Evolutionary conservation across 2,113 vertebrate species (phyloP), one percentile per base, ranked within the genome.

Genomic region (Psettodes erumei): DNA sequence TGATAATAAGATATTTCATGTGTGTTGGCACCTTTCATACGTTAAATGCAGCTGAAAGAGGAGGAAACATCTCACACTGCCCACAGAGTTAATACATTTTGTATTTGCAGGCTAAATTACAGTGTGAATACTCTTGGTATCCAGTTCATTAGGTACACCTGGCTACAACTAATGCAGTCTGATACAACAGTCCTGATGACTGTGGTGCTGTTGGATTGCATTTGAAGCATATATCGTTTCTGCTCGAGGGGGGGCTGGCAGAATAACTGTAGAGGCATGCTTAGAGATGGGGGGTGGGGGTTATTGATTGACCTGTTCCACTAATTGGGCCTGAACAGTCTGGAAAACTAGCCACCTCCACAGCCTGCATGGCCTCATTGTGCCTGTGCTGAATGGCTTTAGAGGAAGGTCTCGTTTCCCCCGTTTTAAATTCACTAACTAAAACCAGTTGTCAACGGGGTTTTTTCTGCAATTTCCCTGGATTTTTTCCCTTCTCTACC

Each of bases 251-350:
- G 30, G 23, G n/a, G 13, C 60, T 45, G 40, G 35, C 69, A 62
- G 67, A 67, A 37, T 83, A 70, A 35, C 47, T 45, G 27, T 75
- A 30, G 27, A 56, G 71, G 61, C 21, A 32, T 77, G 68, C 72
- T 54, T 68, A 55, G 56, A 66, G 63, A 69, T 43, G 23, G 21
- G 21, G 51, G 70, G 76, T 61, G 18, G 71, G 80, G 75, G 18
- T 70, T 71, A 85, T 89, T 88, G 83, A 92, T 90, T 88, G 88
- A 89, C 79, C 81, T 77, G 67, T 77, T 80, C 71, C 61, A 60
- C 58, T 88, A 88, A 91, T 88, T 78, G 72, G 73, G 59, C 35
- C 35, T 37, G 60, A 71, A 72, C 40, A 60, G 23, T 58, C 58
- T 25, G 45, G 19, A 50, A 65, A 71, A 23, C 38, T 21, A 13